Conservation (phyloP, 2,113 vertebrate species). For the Ochotona princeps region DNA sequence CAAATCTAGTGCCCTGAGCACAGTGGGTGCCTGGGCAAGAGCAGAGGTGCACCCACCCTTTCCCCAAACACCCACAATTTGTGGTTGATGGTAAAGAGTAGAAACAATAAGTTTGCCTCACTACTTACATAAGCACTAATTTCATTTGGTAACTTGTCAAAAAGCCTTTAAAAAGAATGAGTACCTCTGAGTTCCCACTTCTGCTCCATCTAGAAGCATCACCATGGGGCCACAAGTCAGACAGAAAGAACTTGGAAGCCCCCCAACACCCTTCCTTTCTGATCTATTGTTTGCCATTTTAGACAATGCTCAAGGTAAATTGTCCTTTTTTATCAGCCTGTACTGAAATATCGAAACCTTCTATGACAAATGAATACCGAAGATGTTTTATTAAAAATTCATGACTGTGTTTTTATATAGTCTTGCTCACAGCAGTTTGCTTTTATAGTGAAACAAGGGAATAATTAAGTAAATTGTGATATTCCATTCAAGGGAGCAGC, state of each 20-base stretch:
- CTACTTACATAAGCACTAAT: background rate
- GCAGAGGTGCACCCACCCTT: background rate
- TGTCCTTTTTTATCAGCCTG: background rate
- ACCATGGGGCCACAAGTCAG: background rate
- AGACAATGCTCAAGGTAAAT: background rate
- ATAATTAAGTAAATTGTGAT: slow-evolving; percentile 49
- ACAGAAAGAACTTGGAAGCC: slow-evolving; percentile 33
- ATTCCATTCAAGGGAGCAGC: slow-evolving; percentile 23
- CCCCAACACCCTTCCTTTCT: background rate
- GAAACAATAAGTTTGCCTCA: background rate
- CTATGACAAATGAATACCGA: background rate
- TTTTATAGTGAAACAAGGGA: slow-evolving; percentile 46
- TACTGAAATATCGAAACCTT: background rate
- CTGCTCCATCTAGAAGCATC: slow-evolving; percentile 21
- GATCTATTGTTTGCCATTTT: background rate
- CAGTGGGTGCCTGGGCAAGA: background rate
- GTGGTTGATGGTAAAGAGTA: background rate
- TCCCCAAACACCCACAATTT: background rate
- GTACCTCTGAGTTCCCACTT: background rate
- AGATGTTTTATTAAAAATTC: slow-evolving; percentile 42
- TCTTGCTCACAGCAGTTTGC: background rate
- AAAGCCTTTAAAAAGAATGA: slow-evolving; percentile 56
- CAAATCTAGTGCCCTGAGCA: background rate
- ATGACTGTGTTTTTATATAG: background rate
- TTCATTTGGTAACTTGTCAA: slow-evolving; percentile 48